Evolutionary conservation across 2,113 vertebrate genomes (phyloP), one percentile per base, ranked within the genome.

Genomic region (Scortum barcoo): DNA sequence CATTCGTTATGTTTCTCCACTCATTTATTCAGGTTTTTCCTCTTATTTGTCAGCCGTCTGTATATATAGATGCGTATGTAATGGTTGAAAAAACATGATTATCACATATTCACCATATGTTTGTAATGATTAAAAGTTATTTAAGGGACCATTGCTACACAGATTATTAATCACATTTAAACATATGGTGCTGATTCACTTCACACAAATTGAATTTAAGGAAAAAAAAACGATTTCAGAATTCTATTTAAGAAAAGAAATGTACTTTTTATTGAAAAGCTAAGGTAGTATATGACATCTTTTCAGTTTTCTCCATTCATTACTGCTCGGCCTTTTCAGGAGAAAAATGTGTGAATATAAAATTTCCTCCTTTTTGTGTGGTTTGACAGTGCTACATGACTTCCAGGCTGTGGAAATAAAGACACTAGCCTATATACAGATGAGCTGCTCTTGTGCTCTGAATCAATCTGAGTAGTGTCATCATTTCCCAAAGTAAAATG

Each of bases 331-430:
- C 56, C 30, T 75, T 79, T 86, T 70, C 19, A 46, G 51, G 46
- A 81, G 65, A 66, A 14, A 10, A 65, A 28, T 33, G 22, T 89
- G 72, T 89, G 68, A 88, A 76, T 79, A 86, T 83, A 50, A 72
- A 7, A 26, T 82, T 60, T 87, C 65, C 78, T 84, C 46, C 33
- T 71, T 80, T 84, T 71, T 91, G 72, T 87, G 84, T 74, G 91
- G 80, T 89, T 84, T 88, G 86, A 83, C 73, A 81, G 50, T 80
- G 26, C 56, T 81, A 62, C 56, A 84, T 85, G 65, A 89, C 85
- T 89, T 88, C 67, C 70, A 84, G 86, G 78, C 78, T 84, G 72
- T 88, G 61, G 79, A 83, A 92, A 93, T 94, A 92, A 93, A 94
- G 53, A 88, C 67, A 63, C 53, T 61, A 57, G 83, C 83, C 74